Conservation (phyloP, 2,888 invertebrate genomes). For the Acleris cristana region DNA sequence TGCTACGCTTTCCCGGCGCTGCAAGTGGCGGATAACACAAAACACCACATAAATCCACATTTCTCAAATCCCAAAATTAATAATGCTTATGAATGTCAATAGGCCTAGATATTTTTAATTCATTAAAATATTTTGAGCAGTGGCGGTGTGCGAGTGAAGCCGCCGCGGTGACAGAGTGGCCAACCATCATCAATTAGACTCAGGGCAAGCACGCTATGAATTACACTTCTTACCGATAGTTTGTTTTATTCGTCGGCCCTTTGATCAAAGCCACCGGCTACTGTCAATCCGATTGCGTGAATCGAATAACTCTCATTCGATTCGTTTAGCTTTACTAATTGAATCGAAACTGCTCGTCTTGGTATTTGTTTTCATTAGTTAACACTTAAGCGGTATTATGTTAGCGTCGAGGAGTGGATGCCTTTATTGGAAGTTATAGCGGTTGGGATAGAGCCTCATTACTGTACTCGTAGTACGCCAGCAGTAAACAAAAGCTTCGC, state of each 20-base stretch:
- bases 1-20: constrained; percentile 30
- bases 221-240: constrained; percentile 54
- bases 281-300: constrained; percentile 54
- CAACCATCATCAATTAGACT: constrained; percentile 57
- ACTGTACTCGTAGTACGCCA: too few species aligned
- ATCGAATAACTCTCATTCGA: constrained; percentile 61
- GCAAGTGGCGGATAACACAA: constrained; percentile 22
- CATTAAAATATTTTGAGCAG: constrained; percentile 42
- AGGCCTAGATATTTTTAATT: constrained; percentile 35
- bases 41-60: constrained; percentile 33
- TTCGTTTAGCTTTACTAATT: constrained; percentile 63
- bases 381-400: constrained; percentile 44
- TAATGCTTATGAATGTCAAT: constrained; percentile 24
- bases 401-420: constrained; percentile 16
- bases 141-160: constrained; percentile 52
- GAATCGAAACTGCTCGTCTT: constrained; percentile 58
- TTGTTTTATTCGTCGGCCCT: constrained; percentile 51
- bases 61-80: constrained; percentile 29
- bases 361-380: constrained; percentile 66
- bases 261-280: constrained; percentile 57
- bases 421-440: constrained; percentile 8
- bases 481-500: too few species aligned
- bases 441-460: not conserved
- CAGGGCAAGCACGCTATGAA: constrained; percentile 53
- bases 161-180: constrained; percentile 54